Evolutionary conservation across 1,140 invertebrate genomes (phyloP), one percentile per base, ranked within the genome.

Genomic region (Thaumetopoea pityocampa): DNA sequence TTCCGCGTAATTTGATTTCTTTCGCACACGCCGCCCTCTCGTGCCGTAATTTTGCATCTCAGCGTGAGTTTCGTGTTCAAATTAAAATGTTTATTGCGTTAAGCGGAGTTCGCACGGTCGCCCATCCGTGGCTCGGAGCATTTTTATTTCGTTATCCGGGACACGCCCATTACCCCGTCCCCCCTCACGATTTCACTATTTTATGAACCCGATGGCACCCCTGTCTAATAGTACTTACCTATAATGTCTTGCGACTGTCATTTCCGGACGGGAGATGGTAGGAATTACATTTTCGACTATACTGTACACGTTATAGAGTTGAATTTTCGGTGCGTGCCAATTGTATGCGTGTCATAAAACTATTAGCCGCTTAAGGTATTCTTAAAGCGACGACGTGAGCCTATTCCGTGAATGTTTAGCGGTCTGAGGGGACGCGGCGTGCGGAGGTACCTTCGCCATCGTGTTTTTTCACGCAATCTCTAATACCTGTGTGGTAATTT

Each of bases 41-140:
- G 26, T 29, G 53, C 51, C 32, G 70, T 71, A 78, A 84, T 80
- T 76, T 73, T 45, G 51, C 69, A 72, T 74, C 80, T 65, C 77
- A 81, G 80, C 80, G 64, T 80, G 80, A 80, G 71, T 69, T 81
- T 81, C 72, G 73, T 67, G 76, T 74, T 56, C 73, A 81, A 80
- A 81, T 84, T 84, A 84, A 81, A 84, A 78, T 73, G 77, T 84
- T 82, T 84, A 84, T 84, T 80, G 68, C 74, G 65, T 84, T 84
- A 76, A 69, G 68, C 65, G 57, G 59, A 69, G 64, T 80, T 80
- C 72, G 76, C 76, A 78, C 73, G 73, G 66, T 67, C 60, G 58
- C 60, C 58, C 35, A 52, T 57, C 60, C 53, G 57, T 41, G 38
- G 35, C 59, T 46, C 53, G 46, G 68, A 73, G 67, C 68, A 65